A percentile compares a stretch with the other conserved stretches of the same genome.
These are phyloP conservation scores for Hesperia comma DNA, from an alignment of 2,888 invertebrate genomes.

Conservation along the genomic window DNA sequence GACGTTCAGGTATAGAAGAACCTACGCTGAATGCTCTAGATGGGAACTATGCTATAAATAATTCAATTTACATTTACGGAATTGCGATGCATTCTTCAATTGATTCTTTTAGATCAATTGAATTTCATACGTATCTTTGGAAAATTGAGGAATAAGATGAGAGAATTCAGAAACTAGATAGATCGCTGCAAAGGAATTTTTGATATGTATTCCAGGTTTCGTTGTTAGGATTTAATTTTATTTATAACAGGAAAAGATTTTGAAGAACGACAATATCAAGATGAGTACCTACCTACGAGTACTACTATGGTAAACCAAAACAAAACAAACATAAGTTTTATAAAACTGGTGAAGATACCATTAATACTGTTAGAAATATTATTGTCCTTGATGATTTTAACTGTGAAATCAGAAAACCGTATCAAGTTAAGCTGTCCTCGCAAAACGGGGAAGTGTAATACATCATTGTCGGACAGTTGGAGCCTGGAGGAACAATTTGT, in stretches of 20 bases:
- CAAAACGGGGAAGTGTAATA: constrained; percentile 22
- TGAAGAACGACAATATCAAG: no score
- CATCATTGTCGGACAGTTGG: constrained; percentile 29
- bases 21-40: constrained; percentile 53
- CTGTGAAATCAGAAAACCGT: constrained; percentile 12
- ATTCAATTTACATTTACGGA: constrained; percentile 64
- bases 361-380: background rate
- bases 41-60: constrained; percentile 63
- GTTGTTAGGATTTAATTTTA: background rate
- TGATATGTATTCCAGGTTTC: constrained; percentile 1
- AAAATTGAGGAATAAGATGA: constrained; percentile 21
- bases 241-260: no score
- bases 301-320: no score
- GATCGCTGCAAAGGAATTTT: constrained; percentile 5
- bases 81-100: constrained; percentile 55
- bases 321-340: background rate
- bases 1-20: constrained; percentile 67
- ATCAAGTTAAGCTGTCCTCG: constrained; percentile 14
- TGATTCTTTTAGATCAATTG: constrained; percentile 39
- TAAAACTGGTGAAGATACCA: background rate
- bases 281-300: no score
- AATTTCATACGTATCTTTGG: constrained; percentile 25
- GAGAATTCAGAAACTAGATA: constrained; percentile 18
- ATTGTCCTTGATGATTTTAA: constrained; percentile 10
- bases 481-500: constrained; percentile 34